phyloP scores from a whole-genome alignment of 2,797 vertebrate genomes.

The Paramormyrops hopkinsi region DNA sequence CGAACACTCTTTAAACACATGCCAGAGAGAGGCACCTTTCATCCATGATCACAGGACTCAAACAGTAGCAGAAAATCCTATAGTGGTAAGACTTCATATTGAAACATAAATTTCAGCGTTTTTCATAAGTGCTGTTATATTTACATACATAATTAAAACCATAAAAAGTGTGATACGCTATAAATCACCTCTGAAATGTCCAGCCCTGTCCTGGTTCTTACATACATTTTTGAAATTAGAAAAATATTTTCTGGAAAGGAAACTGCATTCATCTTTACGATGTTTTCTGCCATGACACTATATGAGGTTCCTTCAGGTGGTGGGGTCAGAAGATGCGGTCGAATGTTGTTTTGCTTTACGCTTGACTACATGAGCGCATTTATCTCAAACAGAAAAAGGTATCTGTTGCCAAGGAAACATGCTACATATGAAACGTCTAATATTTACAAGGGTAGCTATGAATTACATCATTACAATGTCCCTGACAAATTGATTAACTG shows the following conservation, averaged over 20 bases:
- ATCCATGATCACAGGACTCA: neutral
- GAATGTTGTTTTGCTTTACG: neutral
- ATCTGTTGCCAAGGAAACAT: constrained; percentile 8
- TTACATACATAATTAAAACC: constrained; percentile 10
- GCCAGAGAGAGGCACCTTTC: no score
- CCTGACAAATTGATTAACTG: neutral
- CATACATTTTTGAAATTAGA: constrained; percentile 18
- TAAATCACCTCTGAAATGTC: constrained; percentile 4
- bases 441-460: constrained; percentile 13
- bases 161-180: neutral
- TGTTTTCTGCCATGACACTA: neutral
- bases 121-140: neutral
- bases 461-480: neutral
- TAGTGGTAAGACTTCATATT: neutral
- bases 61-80: neutral
- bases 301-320: neutral
- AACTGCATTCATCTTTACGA: neutral
- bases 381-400: constrained; percentile 9
- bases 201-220: neutral
- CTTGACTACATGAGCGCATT: neutral
- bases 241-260: constrained; percentile 18
- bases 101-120: neutral
- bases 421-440: constrained; percentile 13
- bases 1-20: neutral
- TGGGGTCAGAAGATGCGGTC: neutral